Conservation (phyloP, 2,113 vertebrate genomes). For the Crotalus horridus region DNA sequence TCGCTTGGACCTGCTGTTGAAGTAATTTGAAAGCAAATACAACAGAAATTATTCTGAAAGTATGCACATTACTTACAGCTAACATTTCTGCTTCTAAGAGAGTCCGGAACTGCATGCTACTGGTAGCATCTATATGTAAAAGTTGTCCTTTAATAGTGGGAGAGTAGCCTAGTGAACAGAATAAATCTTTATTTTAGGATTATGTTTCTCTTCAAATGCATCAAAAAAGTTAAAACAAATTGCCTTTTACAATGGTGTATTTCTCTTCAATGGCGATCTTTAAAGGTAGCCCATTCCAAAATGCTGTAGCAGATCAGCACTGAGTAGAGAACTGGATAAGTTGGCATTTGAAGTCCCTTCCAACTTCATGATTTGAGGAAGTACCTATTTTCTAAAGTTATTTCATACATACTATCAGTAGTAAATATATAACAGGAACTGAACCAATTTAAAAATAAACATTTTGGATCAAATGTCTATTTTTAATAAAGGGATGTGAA, state of each 20-base stretch:
- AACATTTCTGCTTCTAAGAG: slow-evolving; percentile 98
- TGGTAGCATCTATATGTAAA: slow-evolving; percentile 95
- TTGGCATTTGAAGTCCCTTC: neutral
- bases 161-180: slow-evolving; percentile 80
- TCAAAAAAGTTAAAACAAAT: neutral
- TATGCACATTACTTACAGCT: slow-evolving; percentile 82
- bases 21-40: neutral
- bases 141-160: slow-evolving; percentile 97
- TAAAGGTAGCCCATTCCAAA: neutral
- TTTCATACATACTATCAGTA: neutral
- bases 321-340: neutral
- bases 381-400: neutral
- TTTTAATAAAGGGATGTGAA: neutral
- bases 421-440: neutral
- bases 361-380: neutral
- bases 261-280: neutral
- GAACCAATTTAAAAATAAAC: neutral
- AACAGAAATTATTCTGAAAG: neutral
- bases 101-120: slow-evolving; percentile 96
- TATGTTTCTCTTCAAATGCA: neutral
- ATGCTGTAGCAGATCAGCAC: neutral
- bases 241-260: neutral
- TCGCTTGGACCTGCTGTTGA: neutral
- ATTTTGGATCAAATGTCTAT: neutral
- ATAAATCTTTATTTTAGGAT: neutral